Base-by-base conservation (phyloP, 1,140 invertebrate genomes). In the Megathymus violae region DNA sequence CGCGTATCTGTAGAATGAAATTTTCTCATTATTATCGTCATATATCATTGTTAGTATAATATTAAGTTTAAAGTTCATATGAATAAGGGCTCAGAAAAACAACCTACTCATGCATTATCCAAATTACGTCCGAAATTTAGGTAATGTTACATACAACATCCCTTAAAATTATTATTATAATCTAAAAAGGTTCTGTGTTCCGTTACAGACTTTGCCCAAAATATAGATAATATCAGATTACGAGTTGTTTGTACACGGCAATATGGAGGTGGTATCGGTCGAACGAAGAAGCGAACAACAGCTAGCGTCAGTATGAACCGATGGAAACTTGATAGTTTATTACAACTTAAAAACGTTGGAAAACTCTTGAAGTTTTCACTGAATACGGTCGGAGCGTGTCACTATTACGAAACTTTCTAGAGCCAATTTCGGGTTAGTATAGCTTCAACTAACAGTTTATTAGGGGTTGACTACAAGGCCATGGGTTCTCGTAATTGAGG, bases 101-200 rank as follows among this genome's bases (percentile, higher is more conserved):
- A 54, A n/a, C 6, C 38, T 25, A 3, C 38, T 25, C 38, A 13
- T 9, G 25, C 51, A 54, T 54, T 54, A 54, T 10, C 51, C 11
- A 43, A 41, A 54, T 41, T 54, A 27, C 47, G 17, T 22, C n/a
- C 5, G 19, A 43, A 54, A 54, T 54, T 41, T 27, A 27, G 38
- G 22, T 43, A 43, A 43, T 56, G 38, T 11, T 16, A 1, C 36
- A 19, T 41, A 25, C 14, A 54, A 25, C n/a, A n/a, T n/a, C 36
- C 40, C 13, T 6, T 10, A 16, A 27, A 56, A 43, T 56, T 56
- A 56, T 43, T 3, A 43, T 13, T 16, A 56, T 56, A 19, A 41
- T 25, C 46, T 48, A 48, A 13, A 19, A 31, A 48, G 25, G 6
- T 7, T 31, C 27, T 31, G 27, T 9, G 15, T 56, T 27, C 4